Conservation (phyloP, 2,888 invertebrate genomes). For the Eupithecia centaureata region DNA sequence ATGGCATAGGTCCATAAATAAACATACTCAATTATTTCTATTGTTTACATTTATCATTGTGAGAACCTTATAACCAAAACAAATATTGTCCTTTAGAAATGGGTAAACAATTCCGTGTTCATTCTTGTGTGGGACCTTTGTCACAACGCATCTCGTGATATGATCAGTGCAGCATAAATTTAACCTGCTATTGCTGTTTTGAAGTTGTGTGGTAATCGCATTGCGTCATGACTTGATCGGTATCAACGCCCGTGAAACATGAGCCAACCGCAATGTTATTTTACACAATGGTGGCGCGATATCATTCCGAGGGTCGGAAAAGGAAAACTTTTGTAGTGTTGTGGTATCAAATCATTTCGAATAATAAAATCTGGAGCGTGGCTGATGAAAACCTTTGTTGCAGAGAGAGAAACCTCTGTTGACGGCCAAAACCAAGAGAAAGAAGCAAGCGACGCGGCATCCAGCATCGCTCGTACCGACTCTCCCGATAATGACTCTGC, state of each 20-base stretch:
- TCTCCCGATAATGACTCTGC: slow-evolving; percentile 99
- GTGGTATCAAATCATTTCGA: not conserved
- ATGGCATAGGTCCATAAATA: not conserved
- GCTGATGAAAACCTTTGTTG: slow-evolving; percentile 10
- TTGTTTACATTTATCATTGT: not conserved
- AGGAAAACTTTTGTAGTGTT: slow-evolving; percentile 11
- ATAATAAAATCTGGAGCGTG: not conserved
- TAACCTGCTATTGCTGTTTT: not conserved
- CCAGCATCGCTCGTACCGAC: slow-evolving; percentile 87
- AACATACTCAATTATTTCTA: not conserved
- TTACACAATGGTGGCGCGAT: not conserved
- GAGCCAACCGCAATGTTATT: slow-evolving; percentile 25
- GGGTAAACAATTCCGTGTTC: not conserved
- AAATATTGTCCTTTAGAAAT: not conserved
- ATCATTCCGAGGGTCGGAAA: slow-evolving; percentile 6
- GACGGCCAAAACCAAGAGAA: slow-evolving; percentile 66
- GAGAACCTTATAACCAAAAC: not conserved
- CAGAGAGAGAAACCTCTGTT: slow-evolving; percentile 53
- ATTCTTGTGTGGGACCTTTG: slow-evolving; percentile 12
- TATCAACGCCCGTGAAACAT: slow-evolving; percentile 38
- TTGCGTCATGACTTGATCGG: slow-evolving; percentile 32
- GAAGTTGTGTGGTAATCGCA: slow-evolving; percentile 34
- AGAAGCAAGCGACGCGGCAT: slow-evolving; percentile 67
- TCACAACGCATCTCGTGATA: slow-evolving; percentile 33
- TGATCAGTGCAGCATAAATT: slow-evolving; percentile 32